phyloP scores from a whole-genome alignment of 1,140 invertebrate genomes.

The Heliothis subflexa region DNA sequence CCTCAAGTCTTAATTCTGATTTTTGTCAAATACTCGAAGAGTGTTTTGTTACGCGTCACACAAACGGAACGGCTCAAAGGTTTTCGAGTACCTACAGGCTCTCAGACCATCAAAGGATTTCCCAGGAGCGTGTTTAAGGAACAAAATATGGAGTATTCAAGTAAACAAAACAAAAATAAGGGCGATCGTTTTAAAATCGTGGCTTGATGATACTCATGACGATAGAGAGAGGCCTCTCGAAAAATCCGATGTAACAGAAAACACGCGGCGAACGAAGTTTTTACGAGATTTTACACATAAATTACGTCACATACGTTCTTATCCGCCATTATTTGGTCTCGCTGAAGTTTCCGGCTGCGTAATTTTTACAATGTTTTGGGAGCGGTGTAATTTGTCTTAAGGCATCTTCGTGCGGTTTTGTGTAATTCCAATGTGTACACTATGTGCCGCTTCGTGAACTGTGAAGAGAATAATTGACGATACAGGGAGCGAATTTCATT shows the following conservation, averaged over 20 bases:
- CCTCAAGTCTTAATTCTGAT: neutral
- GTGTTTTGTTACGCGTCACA: conserved; percentile 41
- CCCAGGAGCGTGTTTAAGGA: conserved; percentile 55
- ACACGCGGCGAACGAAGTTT: conserved; percentile 66
- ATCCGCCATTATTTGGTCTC: conserved; percentile 80
- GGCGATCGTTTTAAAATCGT: conserved; percentile 63
- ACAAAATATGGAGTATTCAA: conserved; percentile 50
- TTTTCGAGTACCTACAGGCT: conserved; percentile 44
- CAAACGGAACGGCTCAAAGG: conserved; percentile 46
- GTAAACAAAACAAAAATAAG: conserved; percentile 63
- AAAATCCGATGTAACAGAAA: conserved; percentile 62
- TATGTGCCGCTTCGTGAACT: neutral
- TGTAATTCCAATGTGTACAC: conserved; percentile 4
- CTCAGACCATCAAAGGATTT: conserved; percentile 59
- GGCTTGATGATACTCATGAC: conserved; percentile 63
- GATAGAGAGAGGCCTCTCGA: conserved; percentile 56
- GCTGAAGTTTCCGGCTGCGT: conserved; percentile 70
- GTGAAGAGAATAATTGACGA: neutral
- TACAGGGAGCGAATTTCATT: neutral
- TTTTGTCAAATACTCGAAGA: conserved; percentile 25
- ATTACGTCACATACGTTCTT: conserved; percentile 81
- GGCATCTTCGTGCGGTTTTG: conserved; percentile 42
- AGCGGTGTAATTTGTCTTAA: conserved; percentile 69
- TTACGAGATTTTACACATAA: conserved; percentile 79
- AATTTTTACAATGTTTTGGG: conserved; percentile 74